Base-by-base conservation (phyloP, 2,888 invertebrate genomes). In the Orthosia gothica region DNA sequence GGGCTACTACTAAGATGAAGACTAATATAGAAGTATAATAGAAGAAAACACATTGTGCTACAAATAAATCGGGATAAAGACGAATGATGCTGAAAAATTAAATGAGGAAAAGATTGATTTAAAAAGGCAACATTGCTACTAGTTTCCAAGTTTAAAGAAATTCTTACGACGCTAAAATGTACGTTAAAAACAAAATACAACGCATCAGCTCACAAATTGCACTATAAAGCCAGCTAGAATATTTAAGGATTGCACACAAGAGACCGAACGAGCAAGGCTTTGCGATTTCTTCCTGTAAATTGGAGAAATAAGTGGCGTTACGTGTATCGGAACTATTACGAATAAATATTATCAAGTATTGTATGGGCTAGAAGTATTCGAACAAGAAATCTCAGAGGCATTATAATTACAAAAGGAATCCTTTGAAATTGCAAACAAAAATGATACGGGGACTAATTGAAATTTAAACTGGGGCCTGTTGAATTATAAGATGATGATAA, bases 231-330 rank as follows among this genome's bases (percentile, higher is more conserved):
- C 67, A 61, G 65, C 70, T 79, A 72, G 83, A 81, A 81, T 86
- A 84, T 82, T 82, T 85, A 84, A 71, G 81, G 66, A 89, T 86
- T 81, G 84, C 74, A 66, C 88, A 71, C 86, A 20, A 70, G 88
- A 83, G 88, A 87, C 78, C 64, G 26, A 52, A 59, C 69, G 57
- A 75, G 73, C 79, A 75, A 78, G 66, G 40, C 76, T 79, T 79
- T 74, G 78, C 81, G 83, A 87, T 87, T 87, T 76, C 70, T 84
- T 84, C 81, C 72, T 86, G 79, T 71, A 82, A 84, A 89, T 85
- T 84, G 79, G 80, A 76, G 55, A 79, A 89, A 76, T 81, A 86
- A 81, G 67, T 74, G 26, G 26, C 26, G 40, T 74, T 76, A 79
- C 87, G 79, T 78, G 75, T 78, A 76, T 76, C 40, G 57, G 54